Evolutionary conservation across 1,140 invertebrate species (phyloP).

Genomic region (Pogonus chalceus): DNA sequence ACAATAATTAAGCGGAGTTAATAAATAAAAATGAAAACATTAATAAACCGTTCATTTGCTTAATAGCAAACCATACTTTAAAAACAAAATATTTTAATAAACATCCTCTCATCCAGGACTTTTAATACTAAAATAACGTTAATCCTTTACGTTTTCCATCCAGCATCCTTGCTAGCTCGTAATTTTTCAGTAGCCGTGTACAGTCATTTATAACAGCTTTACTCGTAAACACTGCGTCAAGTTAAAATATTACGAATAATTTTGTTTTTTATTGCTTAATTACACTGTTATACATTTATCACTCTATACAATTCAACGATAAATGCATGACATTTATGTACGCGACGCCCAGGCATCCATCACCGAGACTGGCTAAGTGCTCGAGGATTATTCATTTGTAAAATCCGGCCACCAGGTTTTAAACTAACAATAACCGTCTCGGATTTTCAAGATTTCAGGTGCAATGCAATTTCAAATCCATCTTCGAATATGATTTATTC

Average conservation of each 20-base stretch:
- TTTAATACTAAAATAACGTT: background rate
- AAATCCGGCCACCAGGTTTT: too few species aligned
- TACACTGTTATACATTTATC: background rate
- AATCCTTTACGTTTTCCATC: background rate
- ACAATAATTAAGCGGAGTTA: too few species aligned
- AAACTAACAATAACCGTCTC: too few species aligned
- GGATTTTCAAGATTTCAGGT: too few species aligned
- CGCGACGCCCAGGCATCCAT: background rate
- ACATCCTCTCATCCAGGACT: background rate
- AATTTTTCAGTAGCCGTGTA: background rate
- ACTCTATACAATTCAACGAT: background rate
- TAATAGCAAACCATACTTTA: too few species aligned
- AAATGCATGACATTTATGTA: background rate
- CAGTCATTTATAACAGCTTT: background rate
- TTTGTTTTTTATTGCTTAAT: background rate
- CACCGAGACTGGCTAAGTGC: too few species aligned
- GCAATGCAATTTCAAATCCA: too few species aligned
- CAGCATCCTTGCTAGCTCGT: background rate
- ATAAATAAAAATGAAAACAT: too few species aligned
- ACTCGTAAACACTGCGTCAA: background rate
- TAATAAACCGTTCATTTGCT: too few species aligned
- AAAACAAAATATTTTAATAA: background rate
- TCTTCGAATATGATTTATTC: too few species aligned
- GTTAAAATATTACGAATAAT: background rate
- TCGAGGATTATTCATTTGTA: too few species aligned